Conservation (phyloP, 2,113 vertebrate genomes). For the Myodes glareolus region DNA sequence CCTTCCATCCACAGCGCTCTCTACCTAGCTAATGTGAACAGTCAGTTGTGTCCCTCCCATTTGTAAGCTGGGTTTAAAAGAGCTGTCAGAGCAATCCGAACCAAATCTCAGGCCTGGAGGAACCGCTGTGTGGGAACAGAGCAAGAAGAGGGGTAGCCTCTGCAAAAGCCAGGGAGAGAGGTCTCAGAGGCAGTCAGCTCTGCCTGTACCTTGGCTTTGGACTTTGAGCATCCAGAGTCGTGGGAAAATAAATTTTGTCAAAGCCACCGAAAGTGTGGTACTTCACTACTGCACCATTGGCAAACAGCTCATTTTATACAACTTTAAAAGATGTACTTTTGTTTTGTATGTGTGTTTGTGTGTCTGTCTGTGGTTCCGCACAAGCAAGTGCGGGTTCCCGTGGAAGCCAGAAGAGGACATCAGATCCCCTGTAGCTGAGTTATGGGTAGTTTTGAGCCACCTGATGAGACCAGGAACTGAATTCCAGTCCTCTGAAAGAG, state of each 20-base stretch:
- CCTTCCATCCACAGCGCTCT: not conserved
- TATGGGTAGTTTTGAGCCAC: not conserved
- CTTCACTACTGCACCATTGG: not conserved
- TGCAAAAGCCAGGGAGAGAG: not conserved
- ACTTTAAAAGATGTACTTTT: not conserved
- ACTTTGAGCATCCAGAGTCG: not conserved
- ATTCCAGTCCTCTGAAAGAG: not conserved
- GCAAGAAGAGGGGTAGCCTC: not conserved
- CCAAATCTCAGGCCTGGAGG: not conserved
- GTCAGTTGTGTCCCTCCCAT: not conserved
- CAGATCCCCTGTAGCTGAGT: not conserved
- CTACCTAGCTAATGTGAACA: not conserved
- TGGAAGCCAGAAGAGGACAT: not conserved
- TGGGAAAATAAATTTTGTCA: not conserved
- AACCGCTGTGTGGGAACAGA: not conserved
- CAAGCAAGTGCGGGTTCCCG: not conserved
- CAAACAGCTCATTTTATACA: not conserved
- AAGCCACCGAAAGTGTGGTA: not conserved
- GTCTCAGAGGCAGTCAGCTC: not conserved
- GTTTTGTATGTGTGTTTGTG: not conserved
- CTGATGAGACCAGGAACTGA: not conserved
- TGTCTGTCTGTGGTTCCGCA: not conserved
- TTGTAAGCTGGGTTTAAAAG: not conserved
- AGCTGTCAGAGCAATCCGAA: not conserved
- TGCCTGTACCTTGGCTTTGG: not conserved